Percentiles rank a stretch among this genome's conserved stretches.
These are phyloP conservation scores for Oriolus oriolus DNA, from an alignment of 2,113 vertebrate genomes.

Conservation along the genomic window DNA sequence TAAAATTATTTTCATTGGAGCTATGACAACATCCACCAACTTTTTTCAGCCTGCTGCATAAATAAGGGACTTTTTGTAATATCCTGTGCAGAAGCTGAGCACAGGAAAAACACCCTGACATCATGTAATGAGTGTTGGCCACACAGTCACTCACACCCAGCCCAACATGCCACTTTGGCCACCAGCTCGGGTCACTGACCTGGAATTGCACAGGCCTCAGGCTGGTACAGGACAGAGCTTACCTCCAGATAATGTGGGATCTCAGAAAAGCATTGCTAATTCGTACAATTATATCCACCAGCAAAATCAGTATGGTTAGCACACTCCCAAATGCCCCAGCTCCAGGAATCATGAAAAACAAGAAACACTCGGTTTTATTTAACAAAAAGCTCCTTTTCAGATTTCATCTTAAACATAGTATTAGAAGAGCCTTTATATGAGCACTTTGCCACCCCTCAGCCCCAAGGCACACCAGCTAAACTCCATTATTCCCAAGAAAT, in stretches of 20 bases:
- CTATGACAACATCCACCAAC: not conserved
- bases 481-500: not conserved
- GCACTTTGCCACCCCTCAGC: not conserved
- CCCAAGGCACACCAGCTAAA: not conserved
- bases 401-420: not conserved
- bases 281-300: not conserved
- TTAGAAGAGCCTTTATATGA: not conserved
- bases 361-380: not conserved
- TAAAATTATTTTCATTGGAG: not conserved
- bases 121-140: not conserved
- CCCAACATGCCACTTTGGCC: fast-evolving
- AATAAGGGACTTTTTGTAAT: not conserved
- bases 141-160: not conserved
- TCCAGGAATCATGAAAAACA: not conserved
- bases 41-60: not conserved
- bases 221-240: not conserved
- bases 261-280: not conserved
- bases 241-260: not conserved
- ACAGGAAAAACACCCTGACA: not conserved
- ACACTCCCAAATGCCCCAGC: not conserved
- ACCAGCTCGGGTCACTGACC: not conserved
- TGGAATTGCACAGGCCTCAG: not conserved
- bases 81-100: not conserved
- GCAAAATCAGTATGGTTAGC: not conserved
- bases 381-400: not conserved